These are phyloP conservation scores for Ferdinandea cuprea DNA, from an alignment of 2,888 invertebrate genomes.

Conservation along the genomic window DNA sequence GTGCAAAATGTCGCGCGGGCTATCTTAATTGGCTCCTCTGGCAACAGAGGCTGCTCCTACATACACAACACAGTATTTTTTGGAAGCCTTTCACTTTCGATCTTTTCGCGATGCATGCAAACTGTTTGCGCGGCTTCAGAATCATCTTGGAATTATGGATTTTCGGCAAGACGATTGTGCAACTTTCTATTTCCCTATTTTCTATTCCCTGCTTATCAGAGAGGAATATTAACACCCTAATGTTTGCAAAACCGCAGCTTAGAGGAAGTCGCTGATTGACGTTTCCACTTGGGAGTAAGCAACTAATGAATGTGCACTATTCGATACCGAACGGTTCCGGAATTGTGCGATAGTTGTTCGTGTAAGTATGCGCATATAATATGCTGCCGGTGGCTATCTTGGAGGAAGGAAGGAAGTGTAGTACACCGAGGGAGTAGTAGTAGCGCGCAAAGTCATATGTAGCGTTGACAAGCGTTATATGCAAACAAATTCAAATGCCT, in stretches of 20 bases:
- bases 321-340: slow-evolving; percentile 54
- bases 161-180: slow-evolving; percentile 33
- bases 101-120: slow-evolving; percentile 64
- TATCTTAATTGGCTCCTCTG: slow-evolving; percentile 59
- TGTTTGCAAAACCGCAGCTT: slow-evolving; percentile 1
- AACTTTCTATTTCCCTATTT: slow-evolving; percentile 1
- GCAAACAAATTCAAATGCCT: slow-evolving; percentile 42
- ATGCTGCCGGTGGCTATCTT: slow-evolving; percentile 20
- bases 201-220: slow-evolving; percentile 28
- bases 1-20: slow-evolving; percentile 48
- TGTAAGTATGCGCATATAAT: slow-evolving; percentile 28
- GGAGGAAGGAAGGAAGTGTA: slow-evolving; percentile 53
- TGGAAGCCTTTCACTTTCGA: slow-evolving; percentile 64
- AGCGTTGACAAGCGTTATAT: slow-evolving; percentile 41
- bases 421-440: slow-evolving; percentile 15
- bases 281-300: slow-evolving; percentile 48
- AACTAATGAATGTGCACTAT: slow-evolving; percentile 36
- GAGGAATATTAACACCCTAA: too few relatives aligned
- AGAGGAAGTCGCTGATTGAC: slow-evolving; percentile 70
- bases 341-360: slow-evolving; percentile 24
- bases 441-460: slow-evolving; percentile 11
- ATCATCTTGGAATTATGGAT: slow-evolving; percentile 44
- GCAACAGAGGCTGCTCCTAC: neutral
- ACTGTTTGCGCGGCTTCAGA: slow-evolving; percentile 42
- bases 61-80: neutral